These are phyloP conservation scores for Hippocampus barbouri DNA, from an alignment of 2,113 vertebrate genomes.

Conservation along the genomic window DNA sequence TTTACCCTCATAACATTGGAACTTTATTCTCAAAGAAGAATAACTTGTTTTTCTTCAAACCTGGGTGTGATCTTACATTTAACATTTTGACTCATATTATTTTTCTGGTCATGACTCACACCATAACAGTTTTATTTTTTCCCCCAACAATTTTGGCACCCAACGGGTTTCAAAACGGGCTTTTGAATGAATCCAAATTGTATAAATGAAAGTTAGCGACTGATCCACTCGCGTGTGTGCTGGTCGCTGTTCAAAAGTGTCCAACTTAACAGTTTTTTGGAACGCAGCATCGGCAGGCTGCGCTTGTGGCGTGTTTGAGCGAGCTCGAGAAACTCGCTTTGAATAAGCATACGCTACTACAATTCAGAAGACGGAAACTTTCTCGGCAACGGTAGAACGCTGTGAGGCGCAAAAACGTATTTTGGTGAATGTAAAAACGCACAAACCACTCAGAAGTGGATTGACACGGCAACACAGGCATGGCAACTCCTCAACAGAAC, in stretches of 20 bases:
- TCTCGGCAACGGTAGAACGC: neutral
- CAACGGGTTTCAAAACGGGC: neutral
- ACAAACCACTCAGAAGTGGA: conserved; percentile 12
- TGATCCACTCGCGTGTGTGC: no score
- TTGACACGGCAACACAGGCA: neutral
- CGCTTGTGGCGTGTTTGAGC: neutral
- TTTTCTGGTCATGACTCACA: neutral
- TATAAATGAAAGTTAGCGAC: neutral
- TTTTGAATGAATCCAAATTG: neutral
- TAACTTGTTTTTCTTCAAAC: neutral
- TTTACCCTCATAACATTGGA: no score
- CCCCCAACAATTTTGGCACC: no score
- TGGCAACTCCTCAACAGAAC: neutral
- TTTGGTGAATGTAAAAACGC: conserved; percentile 72
- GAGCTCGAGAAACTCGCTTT: neutral
- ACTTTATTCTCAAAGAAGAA: no score
- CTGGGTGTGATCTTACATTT: no score
- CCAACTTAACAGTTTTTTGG: neutral
- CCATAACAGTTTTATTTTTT: no score
- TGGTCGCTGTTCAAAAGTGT: neutral
- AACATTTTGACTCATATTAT: neutral
- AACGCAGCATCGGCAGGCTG: neutral
- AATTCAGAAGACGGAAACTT: neutral
- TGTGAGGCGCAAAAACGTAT: conserved; percentile 58
- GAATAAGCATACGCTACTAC: neutral